Conservation (phyloP, 2,113 vertebrate species). For the Etia nguti region DNA sequence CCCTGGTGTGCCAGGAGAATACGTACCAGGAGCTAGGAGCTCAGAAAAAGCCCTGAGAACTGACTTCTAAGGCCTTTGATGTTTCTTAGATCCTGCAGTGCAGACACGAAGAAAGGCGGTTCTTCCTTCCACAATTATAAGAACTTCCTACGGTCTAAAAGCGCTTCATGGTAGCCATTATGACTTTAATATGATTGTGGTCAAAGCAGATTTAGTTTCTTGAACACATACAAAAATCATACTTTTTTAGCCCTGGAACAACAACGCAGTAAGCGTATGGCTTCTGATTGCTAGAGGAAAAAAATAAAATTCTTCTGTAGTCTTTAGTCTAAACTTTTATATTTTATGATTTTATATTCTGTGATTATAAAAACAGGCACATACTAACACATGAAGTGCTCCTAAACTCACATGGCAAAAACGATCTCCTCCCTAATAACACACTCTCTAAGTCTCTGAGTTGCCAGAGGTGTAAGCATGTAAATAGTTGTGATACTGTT, state of each 20-base stretch:
- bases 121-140: not conserved
- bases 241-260: not conserved
- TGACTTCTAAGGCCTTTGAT: not conserved
- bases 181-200: not conserved
- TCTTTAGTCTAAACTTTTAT: not conserved
- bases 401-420: not conserved
- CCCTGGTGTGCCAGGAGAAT: not conserved
- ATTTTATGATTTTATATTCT: not conserved
- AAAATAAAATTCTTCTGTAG: not conserved
- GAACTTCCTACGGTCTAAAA: not conserved
- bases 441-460: slow-evolving; percentile 1
- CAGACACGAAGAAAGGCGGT: not conserved
- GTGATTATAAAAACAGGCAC: not conserved
- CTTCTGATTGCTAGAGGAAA: not conserved
- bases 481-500: slow-evolving; percentile 59
- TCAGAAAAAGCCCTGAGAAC: not conserved
- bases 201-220: not conserved
- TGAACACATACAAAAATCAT: not conserved
- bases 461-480: slow-evolving; percentile 34
- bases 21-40: not conserved
- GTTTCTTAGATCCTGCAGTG: not conserved
- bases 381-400: not conserved
- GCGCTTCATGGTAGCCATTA: not conserved
- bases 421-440: not conserved
- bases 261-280: not conserved